A percentile compares a stretch with the other conserved stretches of the same genome.
phyloP scores from a whole-genome alignment of 2,888 invertebrate genomes.

The Tetragonula carbonaria region DNA sequence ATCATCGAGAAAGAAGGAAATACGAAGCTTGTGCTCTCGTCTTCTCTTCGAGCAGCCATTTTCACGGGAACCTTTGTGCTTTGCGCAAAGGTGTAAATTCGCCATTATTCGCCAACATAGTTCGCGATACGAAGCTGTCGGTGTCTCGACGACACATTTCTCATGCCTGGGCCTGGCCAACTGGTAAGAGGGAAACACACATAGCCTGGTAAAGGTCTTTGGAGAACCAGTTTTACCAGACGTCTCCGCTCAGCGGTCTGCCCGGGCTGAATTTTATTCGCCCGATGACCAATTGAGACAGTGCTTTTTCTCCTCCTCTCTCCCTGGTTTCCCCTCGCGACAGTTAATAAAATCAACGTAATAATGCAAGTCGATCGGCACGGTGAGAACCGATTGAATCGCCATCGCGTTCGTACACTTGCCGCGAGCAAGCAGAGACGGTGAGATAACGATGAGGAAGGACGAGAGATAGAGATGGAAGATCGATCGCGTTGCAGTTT shows the following conservation, averaged over 20 bases:
- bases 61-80: background rate
- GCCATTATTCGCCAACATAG: constrained; percentile 13
- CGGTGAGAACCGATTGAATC: background rate
- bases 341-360: constrained; percentile 26
- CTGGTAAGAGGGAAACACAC: constrained; percentile 46
- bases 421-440: too few relatives aligned
- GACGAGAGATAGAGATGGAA: too few relatives aligned
- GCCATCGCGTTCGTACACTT: background rate
- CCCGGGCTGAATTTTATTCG: constrained; percentile 63
- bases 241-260: constrained; percentile 36
- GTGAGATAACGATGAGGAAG: too few relatives aligned
- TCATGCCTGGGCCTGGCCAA: constrained; percentile 25
- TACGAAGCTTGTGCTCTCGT: background rate
- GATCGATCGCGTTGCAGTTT: too few relatives aligned
- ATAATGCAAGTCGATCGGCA: constrained; percentile 29
- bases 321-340: background rate
- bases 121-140: constrained; percentile 3
- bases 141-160: constrained; percentile 23
- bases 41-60: background rate
- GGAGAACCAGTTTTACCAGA: constrained; percentile 71
- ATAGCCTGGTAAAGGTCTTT: constrained; percentile 63
- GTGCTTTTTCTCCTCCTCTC: constrained; percentile 3
- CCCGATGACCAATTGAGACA: constrained; percentile 62
- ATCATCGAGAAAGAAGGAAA: too few relatives aligned
- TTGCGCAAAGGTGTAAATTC: too few relatives aligned